These are phyloP conservation scores for Laothoe populi DNA, from an alignment of 2,888 invertebrate genomes.

Conservation along the genomic window DNA sequence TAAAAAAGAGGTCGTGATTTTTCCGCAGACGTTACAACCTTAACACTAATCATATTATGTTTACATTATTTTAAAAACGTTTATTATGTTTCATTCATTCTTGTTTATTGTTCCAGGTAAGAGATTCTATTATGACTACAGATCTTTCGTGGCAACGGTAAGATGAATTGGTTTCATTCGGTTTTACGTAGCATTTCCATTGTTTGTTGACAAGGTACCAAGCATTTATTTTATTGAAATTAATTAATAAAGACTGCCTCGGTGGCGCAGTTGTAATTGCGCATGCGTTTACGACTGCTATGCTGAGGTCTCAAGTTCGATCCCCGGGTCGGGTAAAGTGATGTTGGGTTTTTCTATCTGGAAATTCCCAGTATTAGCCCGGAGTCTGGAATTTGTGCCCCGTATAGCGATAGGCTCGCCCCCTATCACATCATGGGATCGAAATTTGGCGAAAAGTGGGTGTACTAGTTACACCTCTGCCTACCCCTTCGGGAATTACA, in stretches of 20 bases:
- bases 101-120: slow-evolving; percentile 53
- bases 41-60: slow-evolving; percentile 47
- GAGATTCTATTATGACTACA: slow-evolving; percentile 30
- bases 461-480: too few species aligned
- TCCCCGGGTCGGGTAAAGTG: too few species aligned
- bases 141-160: slow-evolving; percentile 27
- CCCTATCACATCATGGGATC: too few species aligned
- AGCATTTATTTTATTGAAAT: neutral
- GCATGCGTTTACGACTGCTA: too few species aligned
- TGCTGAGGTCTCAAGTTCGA: too few species aligned
- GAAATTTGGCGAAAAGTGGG: too few species aligned
- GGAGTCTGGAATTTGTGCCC: too few species aligned
- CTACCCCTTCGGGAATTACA: too few species aligned
- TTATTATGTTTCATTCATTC: slow-evolving; percentile 30
- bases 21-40: slow-evolving; percentile 39
- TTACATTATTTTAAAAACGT: slow-evolving; percentile 36
- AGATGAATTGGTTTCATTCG: slow-evolving; percentile 7
- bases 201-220: neutral
- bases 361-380: too few species aligned
- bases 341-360: too few species aligned
- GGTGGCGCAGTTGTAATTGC: too few species aligned
- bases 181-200: slow-evolving; percentile 6
- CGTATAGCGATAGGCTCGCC: too few species aligned
- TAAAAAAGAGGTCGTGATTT: slow-evolving; percentile 44
- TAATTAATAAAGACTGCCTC: neutral